Conservation (phyloP, 2,888 invertebrate species). For the Iselma pallidipennis region DNA sequence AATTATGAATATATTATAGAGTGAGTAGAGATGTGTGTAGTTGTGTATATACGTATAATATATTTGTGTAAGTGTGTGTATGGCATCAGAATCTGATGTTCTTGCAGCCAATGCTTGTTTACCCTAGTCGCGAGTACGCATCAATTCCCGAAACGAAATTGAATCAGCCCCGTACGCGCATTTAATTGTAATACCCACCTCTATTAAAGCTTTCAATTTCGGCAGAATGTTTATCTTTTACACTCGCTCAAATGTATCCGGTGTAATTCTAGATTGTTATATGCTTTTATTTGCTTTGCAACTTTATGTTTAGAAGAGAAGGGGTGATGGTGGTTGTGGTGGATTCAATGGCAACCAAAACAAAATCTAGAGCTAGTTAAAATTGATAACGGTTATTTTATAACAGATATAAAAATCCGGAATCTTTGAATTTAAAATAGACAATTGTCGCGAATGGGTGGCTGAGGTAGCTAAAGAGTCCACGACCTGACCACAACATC, state of each 20-base stretch:
- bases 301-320: conserved; percentile 33
- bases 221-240: conserved; percentile 54
- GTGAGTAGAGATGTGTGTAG: conserved; percentile 42
- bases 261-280: conserved; percentile 41
- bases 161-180: conserved; percentile 51
- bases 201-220: conserved; percentile 55
- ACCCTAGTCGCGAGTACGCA: conserved; percentile 48
- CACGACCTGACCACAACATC: conserved; percentile 30
- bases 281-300: conserved; percentile 44
- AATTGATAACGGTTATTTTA: neutral
- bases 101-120: conserved; percentile 40
- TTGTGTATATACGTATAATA: neutral
- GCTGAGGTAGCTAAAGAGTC: conserved; percentile 37
- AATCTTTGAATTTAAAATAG: conserved; percentile 13
- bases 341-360: conserved; percentile 4
- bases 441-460: conserved; percentile 32
- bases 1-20: conserved; percentile 54
- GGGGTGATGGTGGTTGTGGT: neutral
- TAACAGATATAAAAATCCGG: neutral
- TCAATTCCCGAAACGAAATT: conserved; percentile 50
- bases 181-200: conserved; percentile 55
- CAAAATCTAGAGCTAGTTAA: neutral
- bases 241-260: conserved; percentile 41
- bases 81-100: conserved; percentile 35
- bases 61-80: neutral